Base-by-base conservation (phyloP, 2,888 invertebrate genomes). In the Andrena trimmerana region DNA sequence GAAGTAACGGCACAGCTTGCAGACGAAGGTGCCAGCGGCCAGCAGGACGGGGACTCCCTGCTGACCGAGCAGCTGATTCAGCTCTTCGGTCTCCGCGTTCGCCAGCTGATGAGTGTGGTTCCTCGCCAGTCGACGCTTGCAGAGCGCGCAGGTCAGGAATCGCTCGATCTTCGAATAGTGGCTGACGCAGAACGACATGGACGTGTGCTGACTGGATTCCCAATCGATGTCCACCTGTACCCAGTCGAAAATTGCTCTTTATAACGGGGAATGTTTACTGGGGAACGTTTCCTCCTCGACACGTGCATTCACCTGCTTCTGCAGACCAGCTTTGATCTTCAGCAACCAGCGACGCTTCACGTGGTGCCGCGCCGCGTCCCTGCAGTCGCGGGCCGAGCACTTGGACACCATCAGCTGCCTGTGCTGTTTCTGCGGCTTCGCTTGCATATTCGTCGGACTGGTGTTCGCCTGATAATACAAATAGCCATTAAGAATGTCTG, bases 1-100 rank as follows among this genome's bases (percentile, higher is more conserved):
- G 94, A 97, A 98, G 93, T 97, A 97, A 77, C 97, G 96, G 90
- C 98, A 98, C 31, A 97, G 94, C 94, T 97, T 98, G 94, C 98
- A 98, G 60, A 98, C 96, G 69, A 97, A 97, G 0, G 97, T 96
- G 80, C 96, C 96, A 88, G 96, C 96, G 1, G 94, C 93, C 90
- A 98, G 94, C 89, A 95, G 95, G 16, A 97, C 96, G 0, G 97
- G 97, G 69, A 98, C 95, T 1, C 96, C 95, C 86, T 96, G 96
- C 52, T 95, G 95, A 13, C 94, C 92, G 13, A 97, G 94, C 3
- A 91, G 89, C 54, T 90, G 91, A 89, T 95, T 96, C 69, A 96
- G 88, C 75, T 95, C 95, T 57, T 92, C 93, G n/a, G 94, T 94
- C 86, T 96, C 95, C 6, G 94, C 95, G 82, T 96, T 96, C 86